Evolutionary conservation across 1,140 invertebrate species (phyloP).

Genomic region (Leptinotarsa lineolata): DNA sequence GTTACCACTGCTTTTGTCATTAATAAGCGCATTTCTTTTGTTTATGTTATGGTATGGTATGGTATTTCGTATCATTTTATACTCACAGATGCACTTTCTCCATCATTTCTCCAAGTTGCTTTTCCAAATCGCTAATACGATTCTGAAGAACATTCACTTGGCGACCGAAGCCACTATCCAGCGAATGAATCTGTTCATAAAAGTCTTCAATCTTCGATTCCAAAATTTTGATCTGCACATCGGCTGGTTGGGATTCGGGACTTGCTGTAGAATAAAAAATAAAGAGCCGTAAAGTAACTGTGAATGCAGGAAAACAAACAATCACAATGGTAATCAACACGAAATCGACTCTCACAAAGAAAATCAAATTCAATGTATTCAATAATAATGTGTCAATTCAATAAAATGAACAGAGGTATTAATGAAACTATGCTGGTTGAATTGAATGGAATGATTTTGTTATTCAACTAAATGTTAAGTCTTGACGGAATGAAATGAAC

Average conservation of each 20-base stretch:
- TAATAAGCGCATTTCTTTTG: too few relatives aligned
- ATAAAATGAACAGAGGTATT: too few relatives aligned
- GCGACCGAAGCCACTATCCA: constrained; percentile 45
- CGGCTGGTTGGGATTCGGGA: constrained; percentile 17
- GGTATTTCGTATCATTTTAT: too few relatives aligned
- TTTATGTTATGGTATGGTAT: too few relatives aligned
- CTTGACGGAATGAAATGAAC: too few relatives aligned
- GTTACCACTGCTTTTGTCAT: too few relatives aligned
- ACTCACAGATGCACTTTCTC: constrained; percentile 37
- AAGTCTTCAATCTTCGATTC: constrained; percentile 37
- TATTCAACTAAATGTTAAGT: too few relatives aligned
- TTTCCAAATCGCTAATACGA: constrained; percentile 38
- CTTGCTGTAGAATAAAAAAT: background rate
- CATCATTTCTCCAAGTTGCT: constrained; percentile 41
- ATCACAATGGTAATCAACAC: background rate
- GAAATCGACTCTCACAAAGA: background rate
- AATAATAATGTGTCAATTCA: too few relatives aligned
- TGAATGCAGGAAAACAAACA: background rate
- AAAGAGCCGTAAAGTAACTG: background rate
- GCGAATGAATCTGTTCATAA: constrained; percentile 43
- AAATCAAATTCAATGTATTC: background rate
- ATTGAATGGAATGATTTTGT: too few relatives aligned
- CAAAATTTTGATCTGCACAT: constrained; percentile 28
- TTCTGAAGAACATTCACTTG: constrained; percentile 45
- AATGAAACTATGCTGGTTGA: too few relatives aligned